Percentiles rank a stretch among this genome's conserved stretches.
Conservation (phyloP, 2,113 vertebrate species). For the Trichechus manatus region DNA sequence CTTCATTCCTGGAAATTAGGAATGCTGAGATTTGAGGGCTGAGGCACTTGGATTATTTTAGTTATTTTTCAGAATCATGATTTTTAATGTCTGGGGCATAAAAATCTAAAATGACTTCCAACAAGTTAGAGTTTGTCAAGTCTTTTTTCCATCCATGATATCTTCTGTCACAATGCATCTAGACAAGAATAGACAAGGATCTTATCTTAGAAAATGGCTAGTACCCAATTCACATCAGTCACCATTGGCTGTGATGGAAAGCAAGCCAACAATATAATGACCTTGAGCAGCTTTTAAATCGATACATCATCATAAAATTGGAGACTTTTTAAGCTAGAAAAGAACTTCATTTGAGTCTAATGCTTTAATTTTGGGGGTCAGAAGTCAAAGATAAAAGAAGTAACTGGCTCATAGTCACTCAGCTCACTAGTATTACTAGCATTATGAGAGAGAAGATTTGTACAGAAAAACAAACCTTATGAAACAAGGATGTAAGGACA, state of each 20-base stretch:
- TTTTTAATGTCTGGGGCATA: slow-evolving; percentile 50
- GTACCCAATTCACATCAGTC: not conserved
- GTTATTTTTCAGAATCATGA: slow-evolving; percentile 36
- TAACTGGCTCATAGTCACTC: not conserved
- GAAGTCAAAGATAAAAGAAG: not conserved
- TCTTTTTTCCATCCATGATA: not conserved
- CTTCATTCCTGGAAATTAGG: not conserved
- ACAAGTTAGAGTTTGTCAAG: slow-evolving; percentile 26
- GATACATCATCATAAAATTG: not conserved
- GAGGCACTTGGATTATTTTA: not conserved
- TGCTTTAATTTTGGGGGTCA: not conserved
- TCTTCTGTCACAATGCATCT: not conserved
- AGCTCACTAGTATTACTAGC: not conserved
- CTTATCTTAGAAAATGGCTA: not conserved
- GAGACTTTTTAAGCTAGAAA: not conserved
- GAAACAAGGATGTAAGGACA: not conserved
- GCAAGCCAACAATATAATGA: not conserved
- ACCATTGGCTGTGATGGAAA: not conserved
- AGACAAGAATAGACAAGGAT: not conserved
- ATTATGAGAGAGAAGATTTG: not conserved
- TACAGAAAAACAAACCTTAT: not conserved
- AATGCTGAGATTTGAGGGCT: not conserved
- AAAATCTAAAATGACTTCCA: slow-evolving; percentile 48
- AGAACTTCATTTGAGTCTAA: not conserved
- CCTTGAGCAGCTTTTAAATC: not conserved